These are phyloP conservation scores for Hypomecis atomaria DNA, from an alignment of 2,888 invertebrate genomes.

Conservation along the genomic window DNA sequence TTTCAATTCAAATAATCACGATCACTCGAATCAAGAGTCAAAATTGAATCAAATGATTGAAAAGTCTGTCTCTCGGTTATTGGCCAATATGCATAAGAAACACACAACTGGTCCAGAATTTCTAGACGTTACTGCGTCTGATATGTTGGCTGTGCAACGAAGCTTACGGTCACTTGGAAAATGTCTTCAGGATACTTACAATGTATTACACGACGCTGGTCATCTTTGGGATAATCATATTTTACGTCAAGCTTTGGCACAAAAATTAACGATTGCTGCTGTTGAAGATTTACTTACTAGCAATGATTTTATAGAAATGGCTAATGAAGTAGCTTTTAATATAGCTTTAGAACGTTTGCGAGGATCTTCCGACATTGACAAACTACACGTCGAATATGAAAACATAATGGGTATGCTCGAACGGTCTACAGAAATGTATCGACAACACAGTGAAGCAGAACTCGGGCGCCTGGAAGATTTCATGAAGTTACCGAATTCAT, in stretches of 20 bases:
- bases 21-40: slow-evolving; percentile 32
- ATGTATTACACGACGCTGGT: slow-evolving; percentile 63
- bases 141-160: slow-evolving; percentile 58
- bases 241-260: slow-evolving; percentile 64
- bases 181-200: slow-evolving; percentile 63
- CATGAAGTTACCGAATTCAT: slow-evolving; percentile 55
- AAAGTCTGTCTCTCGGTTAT: slow-evolving; percentile 46
- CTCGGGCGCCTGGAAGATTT: slow-evolving; percentile 64
- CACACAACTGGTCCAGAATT: slow-evolving; percentile 35
- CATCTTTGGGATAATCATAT: slow-evolving; percentile 74
- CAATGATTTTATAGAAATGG: slow-evolving; percentile 63
- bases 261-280: slow-evolving; percentile 68
- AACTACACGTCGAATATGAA: slow-evolving; percentile 58
- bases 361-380: slow-evolving; percentile 60
- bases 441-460: slow-evolving; percentile 63
- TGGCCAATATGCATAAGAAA: slow-evolving; percentile 39
- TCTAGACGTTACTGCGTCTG: slow-evolving; percentile 47
- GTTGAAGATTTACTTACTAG: slow-evolving; percentile 71
- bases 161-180: slow-evolving; percentile 63
- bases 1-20: slow-evolving; percentile 35
- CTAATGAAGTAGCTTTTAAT: slow-evolving; percentile 65
- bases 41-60: slow-evolving; percentile 55
- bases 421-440: slow-evolving; percentile 57
- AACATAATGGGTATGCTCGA: slow-evolving; percentile 53
- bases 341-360: slow-evolving; percentile 66